A percentile compares a stretch with the other conserved stretches of the same genome.
Evolutionary conservation across 1,140 invertebrate genomes (phyloP).

Genomic region (Nasonia longicornis): DNA sequence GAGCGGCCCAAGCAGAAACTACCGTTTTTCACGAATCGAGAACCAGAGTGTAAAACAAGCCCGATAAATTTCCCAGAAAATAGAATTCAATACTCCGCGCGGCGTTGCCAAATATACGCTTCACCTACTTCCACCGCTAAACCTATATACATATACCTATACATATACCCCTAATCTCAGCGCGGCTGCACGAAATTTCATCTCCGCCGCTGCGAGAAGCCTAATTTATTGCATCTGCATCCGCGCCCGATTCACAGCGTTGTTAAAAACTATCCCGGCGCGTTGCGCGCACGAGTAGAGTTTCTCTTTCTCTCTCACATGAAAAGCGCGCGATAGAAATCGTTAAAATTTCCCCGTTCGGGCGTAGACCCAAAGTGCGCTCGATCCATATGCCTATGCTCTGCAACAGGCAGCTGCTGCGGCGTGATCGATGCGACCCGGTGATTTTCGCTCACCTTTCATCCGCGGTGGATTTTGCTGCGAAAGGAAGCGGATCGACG

Average conservation of each 20-base stretch:
- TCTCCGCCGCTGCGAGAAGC: background rate
- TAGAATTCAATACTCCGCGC: too few relatives aligned
- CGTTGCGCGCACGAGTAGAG: background rate
- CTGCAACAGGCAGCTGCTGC: background rate
- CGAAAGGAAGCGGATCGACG: slow-evolving; percentile 31
- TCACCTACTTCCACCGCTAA: background rate
- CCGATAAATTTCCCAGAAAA: background rate
- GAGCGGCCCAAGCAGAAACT: background rate
- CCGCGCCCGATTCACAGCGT: too few relatives aligned
- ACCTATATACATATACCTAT: background rate
- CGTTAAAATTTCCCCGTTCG: slow-evolving; percentile 21
- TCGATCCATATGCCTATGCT: background rate
- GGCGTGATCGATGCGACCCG: slow-evolving; percentile 29
- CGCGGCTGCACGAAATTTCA: too few relatives aligned
- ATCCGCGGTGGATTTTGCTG: slow-evolving; percentile 20
- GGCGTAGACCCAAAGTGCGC: background rate
- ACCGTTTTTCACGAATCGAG: background rate
- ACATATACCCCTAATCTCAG: too few relatives aligned
- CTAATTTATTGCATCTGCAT: slow-evolving; percentile 21
- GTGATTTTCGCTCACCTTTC: slow-evolving; percentile 29
- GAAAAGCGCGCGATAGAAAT: slow-evolving; percentile 22
- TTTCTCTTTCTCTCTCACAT: slow-evolving; percentile 35
- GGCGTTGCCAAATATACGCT: background rate
- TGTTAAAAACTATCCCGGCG: too few relatives aligned
- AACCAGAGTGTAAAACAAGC: background rate